Evolutionary conservation across 2,113 vertebrate species (phyloP), one percentile per base, ranked within the genome.

Genomic region (Chrysochloris asiatica): DNA sequence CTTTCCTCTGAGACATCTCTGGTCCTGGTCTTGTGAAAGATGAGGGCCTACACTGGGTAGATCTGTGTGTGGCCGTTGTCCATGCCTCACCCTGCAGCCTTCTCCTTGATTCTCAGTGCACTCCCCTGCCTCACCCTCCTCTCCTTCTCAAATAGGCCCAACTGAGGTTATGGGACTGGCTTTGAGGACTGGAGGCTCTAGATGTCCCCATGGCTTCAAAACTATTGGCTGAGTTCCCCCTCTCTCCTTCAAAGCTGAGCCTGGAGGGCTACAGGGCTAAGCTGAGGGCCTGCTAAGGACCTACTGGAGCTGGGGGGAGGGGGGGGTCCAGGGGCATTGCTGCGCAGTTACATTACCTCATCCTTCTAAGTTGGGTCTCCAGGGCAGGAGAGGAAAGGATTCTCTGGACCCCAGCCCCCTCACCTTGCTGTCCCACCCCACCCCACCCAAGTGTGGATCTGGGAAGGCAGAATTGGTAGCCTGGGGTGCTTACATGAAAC

Each of bases 181-280:
- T 92, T 69, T 93, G 79, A 86, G 73, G 73, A 92, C 81, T 86
- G 84, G 91, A 90, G 67, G 61, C 38, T 50, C 56, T 67, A 93
- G 93, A 83, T 89, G 88, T 89, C 93, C 90, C 19, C 63, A 89
- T 63, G 83, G 28, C 72, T 93, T 95, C 90, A 36, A 92, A 92
- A 82, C 77, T 93, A 89, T 89, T 38, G 85, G 93, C 90, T 19
- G 0, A 22, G 69, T 92, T 92, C 79, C 76, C 88, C 92, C 92
- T 83, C 82, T 47, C 80, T 90, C 19, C 0, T 56, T 71, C 38
- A 52, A 87, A 94, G 90, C 52, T 54, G 52, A 14, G 8, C 52
- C 14, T 54, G 95, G 92, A 73, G 71, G 71, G 28, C 19, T 33
- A 59, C 48, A 83, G 83, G 91, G 83, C 95, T 88, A 92, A 76